Base-by-base conservation (phyloP, 2,888 invertebrate genomes). In the Tortricodes alternella region DNA sequence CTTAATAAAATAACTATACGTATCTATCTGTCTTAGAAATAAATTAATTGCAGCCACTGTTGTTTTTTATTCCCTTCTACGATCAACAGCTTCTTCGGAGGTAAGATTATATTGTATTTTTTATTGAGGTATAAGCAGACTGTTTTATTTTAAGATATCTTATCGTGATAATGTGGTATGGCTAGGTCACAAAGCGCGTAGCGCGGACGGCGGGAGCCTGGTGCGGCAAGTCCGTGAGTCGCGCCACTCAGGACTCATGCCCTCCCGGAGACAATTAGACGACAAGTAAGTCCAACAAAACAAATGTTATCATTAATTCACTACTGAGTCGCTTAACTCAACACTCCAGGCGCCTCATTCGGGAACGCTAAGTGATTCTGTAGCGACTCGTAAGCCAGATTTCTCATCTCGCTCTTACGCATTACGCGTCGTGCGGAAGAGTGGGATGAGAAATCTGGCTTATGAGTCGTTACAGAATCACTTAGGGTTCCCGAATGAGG, bases 101-200 rank as follows among this genome's bases (percentile, higher is more conserved):
- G 56, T 56, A 56, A 56, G 44, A 44, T 29, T n/a, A 4, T 13
- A 29, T 37, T 29, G 5, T 3, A 32, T 37, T 27, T 19, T 27
- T 49, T 18, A 24, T 8, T 50, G 16, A 34, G n/a, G 41, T 41
- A 27, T 9, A 6, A 11, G 27, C 9, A 32, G 6, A 6, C 11
- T n/a, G 3, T 3, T 46, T 32, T 46, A 2, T 8, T 13, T 16
- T 46, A 11, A 1, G n/a, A n/a, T n/a, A n/a, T n/a, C n/a, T n/a
- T n/a, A 38, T 37, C 11, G 7, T 46, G 8, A 11, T 46, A 34
- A 21, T 29, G 24, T 59, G 50, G 21, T 60, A 53, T 58, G 48
- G 34, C 51, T 82, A 91, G 91, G 85, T 70, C 86, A 88, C 74
- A 86, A 91, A 67, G 75, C 82, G 49, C 75, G 83, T 58, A 79